These are phyloP conservation scores for Carlito syrichta DNA, from an alignment of 2,113 vertebrate genomes.

Conservation along the genomic window DNA sequence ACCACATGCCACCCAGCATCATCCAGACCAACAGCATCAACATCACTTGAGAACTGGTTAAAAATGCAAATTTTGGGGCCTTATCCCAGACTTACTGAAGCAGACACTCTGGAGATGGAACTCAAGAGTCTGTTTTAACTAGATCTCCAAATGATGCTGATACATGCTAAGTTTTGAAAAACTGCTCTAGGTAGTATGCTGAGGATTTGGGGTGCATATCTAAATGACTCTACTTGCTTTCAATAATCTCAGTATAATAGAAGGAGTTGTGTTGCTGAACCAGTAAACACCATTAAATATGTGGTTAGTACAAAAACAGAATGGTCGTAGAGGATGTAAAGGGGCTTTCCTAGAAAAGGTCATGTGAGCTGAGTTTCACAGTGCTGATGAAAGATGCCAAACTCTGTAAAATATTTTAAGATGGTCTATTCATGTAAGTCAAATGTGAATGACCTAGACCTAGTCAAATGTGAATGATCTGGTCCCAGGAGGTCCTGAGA, in stretches of 20 bases:
- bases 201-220: background rate
- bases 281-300: background rate
- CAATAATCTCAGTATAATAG: background rate
- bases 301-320: background rate
- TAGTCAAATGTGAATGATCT: too few relatives aligned
- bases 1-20: too few relatives aligned
- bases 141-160: background rate
- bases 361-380: background rate
- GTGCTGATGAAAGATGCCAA: too few relatives aligned
- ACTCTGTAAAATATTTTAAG: too few relatives aligned
- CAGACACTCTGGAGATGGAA: background rate
- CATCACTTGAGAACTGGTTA: background rate
- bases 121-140: background rate
- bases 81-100: background rate
- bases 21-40: background rate
- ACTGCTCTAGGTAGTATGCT: background rate
- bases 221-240: background rate
- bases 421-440: too few relatives aligned
- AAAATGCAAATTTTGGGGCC: background rate
- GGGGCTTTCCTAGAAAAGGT: background rate
- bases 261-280: background rate
- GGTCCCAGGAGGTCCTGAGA: too few relatives aligned
- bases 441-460: too few relatives aligned
- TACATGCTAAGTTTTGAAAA: background rate
- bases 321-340: background rate